These are phyloP conservation scores for Chrysomela aeneicollis DNA, from an alignment of 2,888 invertebrate genomes.

Conservation along the genomic window DNA sequence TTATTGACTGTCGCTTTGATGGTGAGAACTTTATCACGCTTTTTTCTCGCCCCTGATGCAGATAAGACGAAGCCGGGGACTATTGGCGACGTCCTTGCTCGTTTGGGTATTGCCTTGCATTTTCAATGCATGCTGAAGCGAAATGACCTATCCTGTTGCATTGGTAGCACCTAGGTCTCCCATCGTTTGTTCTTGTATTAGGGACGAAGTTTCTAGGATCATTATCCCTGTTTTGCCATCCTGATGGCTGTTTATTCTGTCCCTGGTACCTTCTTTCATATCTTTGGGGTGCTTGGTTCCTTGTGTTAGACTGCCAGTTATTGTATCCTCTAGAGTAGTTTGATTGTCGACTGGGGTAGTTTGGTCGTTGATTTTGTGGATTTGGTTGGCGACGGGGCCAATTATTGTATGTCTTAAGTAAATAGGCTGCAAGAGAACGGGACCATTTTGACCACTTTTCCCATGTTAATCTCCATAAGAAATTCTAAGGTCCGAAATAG, in stretches of 20 bases:
- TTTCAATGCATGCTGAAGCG: neutral
- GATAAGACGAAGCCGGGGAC: constrained; percentile 11
- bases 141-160: constrained; percentile 17
- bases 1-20: neutral
- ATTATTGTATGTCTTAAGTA: neutral
- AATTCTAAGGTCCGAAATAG: no score
- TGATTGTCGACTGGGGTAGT: no score
- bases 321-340: no score
- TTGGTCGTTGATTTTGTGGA: no score
- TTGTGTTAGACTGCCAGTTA: neutral
- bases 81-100: neutral
- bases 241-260: neutral
- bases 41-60: neutral
- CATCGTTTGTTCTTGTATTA: constrained; percentile 13
- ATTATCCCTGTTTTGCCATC: neutral
- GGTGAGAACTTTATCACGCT: constrained; percentile 8
- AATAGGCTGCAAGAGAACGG: no score
- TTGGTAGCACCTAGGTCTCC: constrained; percentile 6
- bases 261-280: neutral
- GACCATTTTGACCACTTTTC: no score
- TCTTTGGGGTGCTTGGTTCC: neutral
- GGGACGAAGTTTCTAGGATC: neutral
- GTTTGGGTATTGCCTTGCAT: constrained; percentile 1
- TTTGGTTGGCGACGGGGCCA: neutral
- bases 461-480: no score